Percentiles rank a stretch among this genome's conserved stretches.
These are phyloP conservation scores for Erebia epiphron DNA, from an alignment of 2,888 invertebrate genomes.

Conservation along the genomic window DNA sequence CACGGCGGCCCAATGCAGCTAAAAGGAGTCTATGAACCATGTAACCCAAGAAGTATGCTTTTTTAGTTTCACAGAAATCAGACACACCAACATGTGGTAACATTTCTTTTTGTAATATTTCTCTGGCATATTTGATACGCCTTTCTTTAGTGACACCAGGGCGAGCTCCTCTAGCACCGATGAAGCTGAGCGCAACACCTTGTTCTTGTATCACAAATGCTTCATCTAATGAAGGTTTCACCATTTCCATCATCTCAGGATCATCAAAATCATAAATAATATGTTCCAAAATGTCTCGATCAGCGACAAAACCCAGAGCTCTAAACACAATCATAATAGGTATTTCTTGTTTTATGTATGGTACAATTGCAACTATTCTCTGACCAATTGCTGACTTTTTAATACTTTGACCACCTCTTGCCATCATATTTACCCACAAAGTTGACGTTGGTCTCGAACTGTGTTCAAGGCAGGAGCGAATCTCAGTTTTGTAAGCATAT, in stretches of 20 bases:
- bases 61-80: slow-evolving; percentile 99
- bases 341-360: slow-evolving; percentile 99
- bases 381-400: slow-evolving; percentile 99
- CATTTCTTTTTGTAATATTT: slow-evolving; percentile 99
- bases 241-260: slow-evolving; percentile 99
- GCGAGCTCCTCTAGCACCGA: slow-evolving; percentile 97
- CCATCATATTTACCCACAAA: slow-evolving; percentile 99
- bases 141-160: slow-evolving; percentile 99
- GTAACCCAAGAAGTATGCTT: slow-evolving; percentile 99
- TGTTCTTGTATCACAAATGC: slow-evolving; percentile 99
- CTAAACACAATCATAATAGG: slow-evolving; percentile 99
- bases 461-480: slow-evolving; percentile 88
- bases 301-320: slow-evolving; percentile 99
- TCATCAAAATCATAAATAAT: slow-evolving; percentile 99
- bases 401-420: slow-evolving; percentile 98
- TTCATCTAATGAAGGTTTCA: slow-evolving; percentile 99
- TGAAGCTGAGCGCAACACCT: slow-evolving; percentile 99
- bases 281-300: slow-evolving; percentile 99
- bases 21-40: slow-evolving; percentile 99
- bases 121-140: slow-evolving; percentile 99
- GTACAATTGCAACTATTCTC: slow-evolving; percentile 97
- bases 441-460: slow-evolving; percentile 98
- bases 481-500: slow-evolving; percentile 99
- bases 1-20: slow-evolving; percentile 97
- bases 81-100: slow-evolving; percentile 99